Conservation (phyloP, 1,140 invertebrate genomes). For the Musca domestica region DNA sequence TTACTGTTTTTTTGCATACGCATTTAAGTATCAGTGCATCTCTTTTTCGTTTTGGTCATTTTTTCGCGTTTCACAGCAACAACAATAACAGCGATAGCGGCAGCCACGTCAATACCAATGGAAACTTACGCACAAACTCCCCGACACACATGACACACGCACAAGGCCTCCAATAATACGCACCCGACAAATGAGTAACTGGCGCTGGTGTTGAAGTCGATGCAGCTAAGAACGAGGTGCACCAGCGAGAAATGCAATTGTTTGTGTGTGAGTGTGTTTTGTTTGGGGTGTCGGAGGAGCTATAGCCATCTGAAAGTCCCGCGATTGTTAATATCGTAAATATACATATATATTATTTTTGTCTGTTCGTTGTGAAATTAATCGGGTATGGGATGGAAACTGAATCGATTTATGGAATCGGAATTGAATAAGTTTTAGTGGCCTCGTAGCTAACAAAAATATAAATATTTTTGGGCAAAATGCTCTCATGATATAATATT, state of each 20-base stretch:
- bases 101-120: not conserved
- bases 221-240: not conserved
- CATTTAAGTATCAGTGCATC: slow-evolving; percentile 23
- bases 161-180: not conserved
- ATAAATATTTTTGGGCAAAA: too few species aligned
- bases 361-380: too few species aligned
- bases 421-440: too few species aligned
- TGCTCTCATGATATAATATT: too few species aligned
- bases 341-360: too few species aligned
- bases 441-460: too few species aligned
- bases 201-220: not conserved
- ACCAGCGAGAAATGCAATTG: not conserved
- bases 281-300: too few species aligned
- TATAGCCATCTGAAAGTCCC: too few species aligned
- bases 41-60: slow-evolving; percentile 28
- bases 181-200: slow-evolving; percentile 17
- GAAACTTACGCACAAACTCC: not conserved
- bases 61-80: slow-evolving; percentile 17
- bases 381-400: too few species aligned
- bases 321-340: too few species aligned
- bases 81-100: not conserved
- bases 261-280: not conserved
- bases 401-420: too few species aligned
- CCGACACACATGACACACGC: not conserved
- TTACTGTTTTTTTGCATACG: slow-evolving; percentile 24